Evolutionary conservation across 2,113 vertebrate species (phyloP), one percentile per base, ranked within the genome.

Genomic region (Dasyurus viverrinus): DNA sequence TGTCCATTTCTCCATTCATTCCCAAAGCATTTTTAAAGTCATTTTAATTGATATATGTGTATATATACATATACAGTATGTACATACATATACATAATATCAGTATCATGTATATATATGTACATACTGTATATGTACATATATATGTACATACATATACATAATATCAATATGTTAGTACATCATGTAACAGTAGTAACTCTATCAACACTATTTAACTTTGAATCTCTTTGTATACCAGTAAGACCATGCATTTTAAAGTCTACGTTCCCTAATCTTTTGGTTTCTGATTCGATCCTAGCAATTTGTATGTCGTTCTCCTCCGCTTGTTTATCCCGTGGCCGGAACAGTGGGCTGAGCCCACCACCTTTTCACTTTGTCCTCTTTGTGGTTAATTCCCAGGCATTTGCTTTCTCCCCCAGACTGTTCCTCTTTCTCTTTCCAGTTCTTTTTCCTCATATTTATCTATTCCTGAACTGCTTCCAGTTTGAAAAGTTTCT

Each of bases 401-500:
- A 95, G 55, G 50, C 93, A 47, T 36, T 19, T 91, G 50, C 14
- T 23, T 0, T 1, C 0, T 92, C 23, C 94, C n/a, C 90, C 23
- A 93, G 92, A 96, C 27, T 36, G 30, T 7, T 68, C 16, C 16
- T n/a, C 30, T 76, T 84, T 84, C 68, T n/a, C 36, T 42, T 42
- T 84, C n/a, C 36, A 76, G 4, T n/a, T 42, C 19, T 19, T 22
- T 8, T 0, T 24, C 25, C 16, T 14, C 95, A 52, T 54, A 25
- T 68, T 94, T 92, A 27, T 16, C 48, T 16, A 89, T n/a, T n/a
- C 91, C 36, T 57, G 22, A n/a, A 91, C 93, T 92, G 95, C 94
- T 95, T 95, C 94, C 92, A 89, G 91, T 84, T 93, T 94, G 30
- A 90, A 94, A 95, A 93, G 54, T 55, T 96, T 91, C 90, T 95